Base-by-base conservation (phyloP, 2,888 invertebrate species). In the Drosophila anomalipes region DNA sequence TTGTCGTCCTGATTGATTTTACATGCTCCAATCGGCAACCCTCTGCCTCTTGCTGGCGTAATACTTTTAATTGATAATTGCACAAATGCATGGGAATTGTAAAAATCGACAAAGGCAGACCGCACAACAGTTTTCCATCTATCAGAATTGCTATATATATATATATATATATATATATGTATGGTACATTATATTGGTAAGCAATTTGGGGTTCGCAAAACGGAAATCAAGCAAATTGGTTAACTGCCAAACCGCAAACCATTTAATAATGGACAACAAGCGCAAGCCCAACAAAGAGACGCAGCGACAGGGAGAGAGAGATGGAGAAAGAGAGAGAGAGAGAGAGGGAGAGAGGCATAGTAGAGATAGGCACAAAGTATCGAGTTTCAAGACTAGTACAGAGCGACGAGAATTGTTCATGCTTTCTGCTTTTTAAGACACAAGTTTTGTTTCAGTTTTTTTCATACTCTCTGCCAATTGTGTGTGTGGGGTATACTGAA, bases 11-110 rank as follows among this genome's bases (percentile, higher is more conserved):
- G 81, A 81, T 83, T 81, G 85, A 87, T 87, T 81, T 86, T 86
- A 74, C 73, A 83, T 80, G 80, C 67, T 64, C 58, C 76, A 83
- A 28, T 79, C 72, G 70, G 30, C 33, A 67, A 14, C 1, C n/a
- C 1, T 26, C 22, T 41, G 32, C 47, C 33, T 37, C 44, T 28
- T 19, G 28, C 39, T 41, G 26, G 49, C 47, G 75, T 75, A 81
- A 89, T 87, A 91, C 88, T 89, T 91, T 87, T 87, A 87, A 87
- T 87, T 91, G 90, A 87, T 85, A 87, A 91, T 87, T 91, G 91
- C 88, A 79, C 77, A 89, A 82, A 81, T 91, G 90, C 87, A 58
- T 71, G 66, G 79, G 75, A 73, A 82, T 73, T 67, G 71, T 67
- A 67, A 59, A 67, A 74, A 65, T 79, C 62, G 65, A 56, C 69